A percentile compares a stretch with the other conserved stretches of the same genome.
phyloP scores from a whole-genome alignment of 2,113 vertebrate species.

The Mus musculus region GRCm39 chr11:39667001-39667500 shows the following conservation, averaged over 20 bases:
- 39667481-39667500: too few relatives aligned
- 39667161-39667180: background rate
- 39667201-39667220: background rate
- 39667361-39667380: too few relatives aligned
- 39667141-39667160: too few relatives aligned
- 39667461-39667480: too few relatives aligned
- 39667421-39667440: too few relatives aligned
- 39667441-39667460: too few relatives aligned
- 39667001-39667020: background rate
- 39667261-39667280: background rate
- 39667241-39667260: background rate
- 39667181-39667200: background rate
- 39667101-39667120: background rate
- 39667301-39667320: too few relatives aligned
- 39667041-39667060: slow-evolving; percentile 40
- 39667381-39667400: too few relatives aligned
- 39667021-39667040: slow-evolving; percentile 27
- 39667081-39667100: background rate
- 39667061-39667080: background rate
- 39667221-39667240: background rate
- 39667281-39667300: background rate
- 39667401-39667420: too few relatives aligned
- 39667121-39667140: background rate
- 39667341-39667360: too few relatives aligned
- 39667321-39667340: too few relatives aligned